Conservation (phyloP, 2,797 vertebrate genomes). For the Carapus acus region DNA sequence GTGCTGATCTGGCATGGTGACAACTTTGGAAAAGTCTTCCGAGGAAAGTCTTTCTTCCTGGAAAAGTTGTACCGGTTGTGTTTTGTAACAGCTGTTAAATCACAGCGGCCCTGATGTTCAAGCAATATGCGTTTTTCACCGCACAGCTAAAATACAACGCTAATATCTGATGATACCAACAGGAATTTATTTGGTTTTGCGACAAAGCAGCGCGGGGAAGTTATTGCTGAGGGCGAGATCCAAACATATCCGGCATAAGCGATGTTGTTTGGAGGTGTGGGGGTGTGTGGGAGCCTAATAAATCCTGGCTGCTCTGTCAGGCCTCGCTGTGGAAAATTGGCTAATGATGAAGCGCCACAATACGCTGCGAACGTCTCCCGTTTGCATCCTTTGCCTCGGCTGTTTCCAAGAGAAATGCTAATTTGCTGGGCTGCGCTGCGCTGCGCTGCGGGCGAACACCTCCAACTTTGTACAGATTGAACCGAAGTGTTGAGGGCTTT, state of each 20-base stretch:
- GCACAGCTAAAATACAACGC: conserved; percentile 20
- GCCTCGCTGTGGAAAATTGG: conserved; percentile 35
- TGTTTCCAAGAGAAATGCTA: conserved; percentile 37
- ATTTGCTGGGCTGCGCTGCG: no score
- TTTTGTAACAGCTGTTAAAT: conserved; percentile 56
- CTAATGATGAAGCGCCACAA: conserved; percentile 40
- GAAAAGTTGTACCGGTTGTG: conserved; percentile 37
- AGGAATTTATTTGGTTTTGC: conserved; percentile 23
- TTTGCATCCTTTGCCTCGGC: conserved; percentile 41
- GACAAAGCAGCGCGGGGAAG: conserved; percentile 31
- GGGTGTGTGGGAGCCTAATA: conserved; percentile 19
- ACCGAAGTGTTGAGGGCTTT: conserved; percentile 43
- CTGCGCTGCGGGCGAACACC: conserved; percentile 35
- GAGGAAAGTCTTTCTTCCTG: not conserved
- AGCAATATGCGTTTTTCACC: conserved; percentile 20
- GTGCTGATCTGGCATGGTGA: not conserved
- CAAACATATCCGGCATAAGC: conserved; percentile 36
- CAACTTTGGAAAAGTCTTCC: conserved; percentile 6
- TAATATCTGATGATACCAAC: conserved; percentile 33
- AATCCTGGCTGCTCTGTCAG: conserved; percentile 22
- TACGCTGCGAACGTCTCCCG: conserved; percentile 24
- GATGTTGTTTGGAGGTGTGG: conserved; percentile 20
- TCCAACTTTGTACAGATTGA: conserved; percentile 44
- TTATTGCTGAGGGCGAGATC: conserved; percentile 37
- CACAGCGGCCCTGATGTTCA: conserved; percentile 20